Percentiles rank a stretch among this genome's conserved stretches.
phyloP scores from a whole-genome alignment of 2,888 invertebrate species.

The Perithous albicinctus region DNA sequence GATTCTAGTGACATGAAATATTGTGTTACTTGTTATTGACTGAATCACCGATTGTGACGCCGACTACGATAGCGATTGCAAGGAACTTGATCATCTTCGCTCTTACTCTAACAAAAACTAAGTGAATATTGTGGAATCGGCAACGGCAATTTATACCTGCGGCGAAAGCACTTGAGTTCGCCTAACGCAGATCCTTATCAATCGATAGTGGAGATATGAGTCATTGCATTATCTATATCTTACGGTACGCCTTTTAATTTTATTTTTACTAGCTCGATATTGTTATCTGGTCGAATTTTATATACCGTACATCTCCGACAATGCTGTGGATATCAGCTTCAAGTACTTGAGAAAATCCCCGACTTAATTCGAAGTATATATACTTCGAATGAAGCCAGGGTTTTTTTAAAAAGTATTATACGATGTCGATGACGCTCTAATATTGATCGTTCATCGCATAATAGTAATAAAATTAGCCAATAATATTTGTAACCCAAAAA shows the following conservation, averaged over 20 bases:
- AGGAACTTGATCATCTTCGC: constrained; percentile 64
- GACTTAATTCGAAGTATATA: neutral
- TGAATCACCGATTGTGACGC: constrained; percentile 44
- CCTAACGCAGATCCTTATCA: constrained; percentile 32
- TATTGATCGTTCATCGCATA: neutral
- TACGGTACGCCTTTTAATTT: neutral
- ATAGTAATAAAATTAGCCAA: neutral
- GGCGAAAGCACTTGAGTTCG: neutral
- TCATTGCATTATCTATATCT: neutral
- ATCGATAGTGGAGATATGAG: constrained; percentile 20
- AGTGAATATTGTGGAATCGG: constrained; percentile 35
- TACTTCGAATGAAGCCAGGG: too few relatives aligned
- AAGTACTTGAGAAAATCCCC: constrained; percentile 15
- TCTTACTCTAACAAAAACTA: constrained; percentile 47
- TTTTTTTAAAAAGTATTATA: too few relatives aligned
- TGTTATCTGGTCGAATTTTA: constrained; percentile 11
- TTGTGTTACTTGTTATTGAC: neutral
- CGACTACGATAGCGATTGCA: constrained; percentile 44
- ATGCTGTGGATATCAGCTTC: neutral
- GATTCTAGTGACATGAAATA: neutral
- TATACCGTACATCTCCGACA: constrained; percentile 1
- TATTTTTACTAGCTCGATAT: neutral
- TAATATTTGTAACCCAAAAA: neutral
- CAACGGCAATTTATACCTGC: constrained; percentile 27
- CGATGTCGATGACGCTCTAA: neutral